phyloP scores from a whole-genome alignment of 2,888 invertebrate genomes.

The Zygothrica quintamaculata region DNA sequence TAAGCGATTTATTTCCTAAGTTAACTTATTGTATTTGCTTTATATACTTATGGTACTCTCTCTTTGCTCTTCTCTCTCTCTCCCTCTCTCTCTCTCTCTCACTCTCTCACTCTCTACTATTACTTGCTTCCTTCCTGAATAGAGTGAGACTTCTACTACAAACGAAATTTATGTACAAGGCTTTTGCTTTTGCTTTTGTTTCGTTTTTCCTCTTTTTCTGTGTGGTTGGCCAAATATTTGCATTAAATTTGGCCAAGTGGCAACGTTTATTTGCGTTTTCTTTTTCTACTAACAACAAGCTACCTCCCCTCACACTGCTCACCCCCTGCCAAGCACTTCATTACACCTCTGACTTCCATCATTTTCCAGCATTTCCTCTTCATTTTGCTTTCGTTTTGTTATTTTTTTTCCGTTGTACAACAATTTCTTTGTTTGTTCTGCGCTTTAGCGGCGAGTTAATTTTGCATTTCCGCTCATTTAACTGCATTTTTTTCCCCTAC shows the following conservation, averaged over 20 bases:
- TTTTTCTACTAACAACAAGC: conserved; percentile 20
- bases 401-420: conserved; percentile 63
- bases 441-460: conserved; percentile 78
- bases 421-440: conserved; percentile 77
- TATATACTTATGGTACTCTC: too few species aligned
- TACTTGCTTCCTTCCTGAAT: neutral
- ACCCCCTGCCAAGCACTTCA: conserved; percentile 1
- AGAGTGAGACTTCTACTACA: neutral
- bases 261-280: conserved; percentile 58
- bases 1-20: too few species aligned
- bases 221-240: conserved; percentile 71
- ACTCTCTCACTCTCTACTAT: too few species aligned
- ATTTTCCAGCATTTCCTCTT: conserved; percentile 63
- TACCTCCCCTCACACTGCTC: conserved; percentile 10
- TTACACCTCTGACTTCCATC: conserved; percentile 29
- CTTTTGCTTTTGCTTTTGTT: too few species aligned
- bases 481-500: conserved; percentile 58
- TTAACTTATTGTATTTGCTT: too few species aligned
- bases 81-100: too few species aligned
- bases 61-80: too few species aligned
- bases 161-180: conserved; percentile 19
- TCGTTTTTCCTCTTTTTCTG: too few species aligned
- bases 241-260: conserved; percentile 79
- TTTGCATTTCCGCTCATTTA: conserved; percentile 80
- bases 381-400: conserved; percentile 57